Base-by-base conservation (phyloP, 1,140 invertebrate genomes). In the Drosophila lini region DNA sequence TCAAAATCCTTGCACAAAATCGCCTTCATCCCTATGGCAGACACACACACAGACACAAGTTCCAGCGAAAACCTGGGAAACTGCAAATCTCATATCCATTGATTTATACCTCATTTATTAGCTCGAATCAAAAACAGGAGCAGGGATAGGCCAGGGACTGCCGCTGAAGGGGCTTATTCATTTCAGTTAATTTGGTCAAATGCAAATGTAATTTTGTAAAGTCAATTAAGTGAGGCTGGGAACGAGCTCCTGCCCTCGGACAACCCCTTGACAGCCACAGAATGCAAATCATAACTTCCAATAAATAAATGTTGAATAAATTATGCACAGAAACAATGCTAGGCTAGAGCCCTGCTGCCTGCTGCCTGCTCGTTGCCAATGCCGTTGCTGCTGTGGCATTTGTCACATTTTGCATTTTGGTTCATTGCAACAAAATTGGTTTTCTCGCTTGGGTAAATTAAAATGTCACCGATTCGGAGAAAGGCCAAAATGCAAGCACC, bases 281-380 rank as follows among this genome's bases (percentile, higher is more conserved):
- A 78, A 74, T 69, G 69, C 83, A 86, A 85, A 88, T 86, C 83
- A 88, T 86, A 86, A 86, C 75, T 82, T 71, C 70, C 80, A 76
- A 86, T 86, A 88, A 86, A 86, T 86, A 88, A 82, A 86, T 79
- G 80, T 64, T 82, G 83, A 79, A 86, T 86, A 86, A 86, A 86
- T 86, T 88, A 88, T 78, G 70, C 44, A 50, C 38, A 58, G 47
- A 74, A 70, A 70, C 67, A 70, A 70, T 70, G 67, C 59, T 7
- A n/a, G 5, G 16, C 5, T 15, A 25, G 15, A 3, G 16, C 1
- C 16, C 19, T 52, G 25, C 5, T 28, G 19, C 19, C 19, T 58
- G 32, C 34, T 38, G 41, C 36, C 57, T 28, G 25, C 25, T 28
- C 25, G 55, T 13, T 38, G 48, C 3, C 25, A 0, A 5, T 44